These are phyloP conservation scores for Cydia splendana DNA, from an alignment of 1,140 invertebrate genomes.

Conservation along the genomic window DNA sequence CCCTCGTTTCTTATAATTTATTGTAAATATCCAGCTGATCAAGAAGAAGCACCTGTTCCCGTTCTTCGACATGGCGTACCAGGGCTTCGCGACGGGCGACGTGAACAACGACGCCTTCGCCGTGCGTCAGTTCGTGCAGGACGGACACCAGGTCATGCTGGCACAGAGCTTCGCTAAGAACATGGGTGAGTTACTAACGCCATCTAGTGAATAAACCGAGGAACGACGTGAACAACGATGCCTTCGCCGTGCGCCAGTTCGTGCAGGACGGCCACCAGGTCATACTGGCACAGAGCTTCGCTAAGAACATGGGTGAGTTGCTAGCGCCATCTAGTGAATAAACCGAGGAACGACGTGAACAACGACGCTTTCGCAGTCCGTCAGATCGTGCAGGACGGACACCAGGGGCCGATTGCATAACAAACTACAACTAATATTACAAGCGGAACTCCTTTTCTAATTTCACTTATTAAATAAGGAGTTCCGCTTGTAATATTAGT, in stretches of 20 bases:
- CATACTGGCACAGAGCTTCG: constrained; percentile 96
- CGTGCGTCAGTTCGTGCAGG: constrained; percentile 94
- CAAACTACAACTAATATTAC: no score
- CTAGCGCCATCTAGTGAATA: background rate
- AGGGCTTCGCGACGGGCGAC: constrained; percentile 96
- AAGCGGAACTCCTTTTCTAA: no score
- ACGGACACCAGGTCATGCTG: constrained; percentile 94
- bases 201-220: background rate
- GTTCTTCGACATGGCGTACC: constrained; percentile 99
- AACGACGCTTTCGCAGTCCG: constrained; percentile 95
- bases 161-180: constrained; percentile 99
- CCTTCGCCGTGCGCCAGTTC: constrained; percentile 94
- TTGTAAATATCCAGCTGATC: constrained; percentile 77
- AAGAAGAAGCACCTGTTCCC: constrained; percentile 94
- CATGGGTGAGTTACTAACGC: constrained; percentile 90
- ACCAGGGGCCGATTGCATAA: no score
- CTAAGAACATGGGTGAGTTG: constrained; percentile 98
- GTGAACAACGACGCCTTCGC: constrained; percentile 94
- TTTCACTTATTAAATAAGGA: no score
- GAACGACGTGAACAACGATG: constrained; percentile 90
- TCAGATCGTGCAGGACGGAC: constrained; percentile 95
- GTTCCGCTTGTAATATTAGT: no score
- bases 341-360: constrained; percentile 82
- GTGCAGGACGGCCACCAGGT: constrained; percentile 96
- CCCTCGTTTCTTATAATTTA: no score